phyloP scores from a whole-genome alignment of 2,797 vertebrate species.

The Chlorospingus semifuscus region DNA sequence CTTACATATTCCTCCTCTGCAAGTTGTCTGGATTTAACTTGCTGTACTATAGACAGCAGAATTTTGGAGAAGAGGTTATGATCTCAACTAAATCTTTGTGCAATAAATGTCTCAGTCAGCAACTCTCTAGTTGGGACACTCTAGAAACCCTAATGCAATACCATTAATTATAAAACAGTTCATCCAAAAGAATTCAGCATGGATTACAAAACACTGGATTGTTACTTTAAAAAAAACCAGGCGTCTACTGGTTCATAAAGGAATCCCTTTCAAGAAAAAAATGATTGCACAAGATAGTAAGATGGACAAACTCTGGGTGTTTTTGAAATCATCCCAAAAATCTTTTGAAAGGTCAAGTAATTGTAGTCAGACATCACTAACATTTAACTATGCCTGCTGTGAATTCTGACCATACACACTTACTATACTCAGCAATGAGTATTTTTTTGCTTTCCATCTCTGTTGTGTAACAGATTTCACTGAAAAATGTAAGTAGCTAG shows the following conservation, averaged over 20 bases:
- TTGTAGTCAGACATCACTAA: constrained; percentile 13
- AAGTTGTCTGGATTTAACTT: background rate
- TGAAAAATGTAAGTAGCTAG: background rate
- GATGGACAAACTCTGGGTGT: constrained; percentile 4
- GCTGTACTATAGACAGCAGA: background rate
- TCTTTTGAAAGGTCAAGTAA: constrained; percentile 36
- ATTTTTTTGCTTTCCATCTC: constrained; percentile 1
- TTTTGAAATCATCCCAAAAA: constrained; percentile 2
- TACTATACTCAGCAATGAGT: background rate
- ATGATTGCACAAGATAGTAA: constrained; percentile 57
- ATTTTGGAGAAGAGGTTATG: background rate
- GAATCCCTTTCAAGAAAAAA: constrained; percentile 57
- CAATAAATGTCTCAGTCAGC: constrained; percentile 9
- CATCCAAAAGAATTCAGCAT: constrained; percentile 49
- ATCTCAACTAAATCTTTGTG: constrained; percentile 37
- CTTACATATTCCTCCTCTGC: background rate
- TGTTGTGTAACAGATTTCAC: constrained; percentile 38
- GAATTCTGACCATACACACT: background rate
- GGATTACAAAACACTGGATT: constrained; percentile 49
- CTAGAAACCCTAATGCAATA: constrained; percentile 32
- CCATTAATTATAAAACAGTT: constrained; percentile 46
- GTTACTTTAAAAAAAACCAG: constrained; percentile 32
- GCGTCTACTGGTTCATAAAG: constrained; percentile 55
- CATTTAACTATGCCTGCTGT: background rate
- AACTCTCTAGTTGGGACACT: constrained; percentile 6